A percentile compares a stretch with the other conserved stretches of the same genome.
These are phyloP conservation scores for Yponomeuta cagnagella DNA, from an alignment of 2,888 invertebrate species.

Conservation along the genomic window DNA sequence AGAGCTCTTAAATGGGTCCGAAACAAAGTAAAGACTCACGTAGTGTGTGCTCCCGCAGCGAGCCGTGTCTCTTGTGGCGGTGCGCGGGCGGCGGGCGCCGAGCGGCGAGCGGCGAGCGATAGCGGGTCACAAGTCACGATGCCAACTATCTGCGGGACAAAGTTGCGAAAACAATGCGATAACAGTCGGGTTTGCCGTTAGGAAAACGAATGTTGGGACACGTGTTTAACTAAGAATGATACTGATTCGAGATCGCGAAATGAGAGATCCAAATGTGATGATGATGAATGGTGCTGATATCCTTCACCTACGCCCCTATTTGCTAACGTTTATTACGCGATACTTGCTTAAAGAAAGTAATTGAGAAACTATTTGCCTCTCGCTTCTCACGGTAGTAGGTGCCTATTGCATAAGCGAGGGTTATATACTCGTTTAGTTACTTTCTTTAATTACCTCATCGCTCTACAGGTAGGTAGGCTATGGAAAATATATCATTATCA, in stretches of 20 bases:
- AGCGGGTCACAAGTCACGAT: constrained; percentile 30
- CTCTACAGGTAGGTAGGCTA: no score
- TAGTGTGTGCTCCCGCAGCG: neutral
- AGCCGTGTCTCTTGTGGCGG: neutral
- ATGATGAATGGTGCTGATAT: no score
- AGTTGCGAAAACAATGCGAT: constrained; percentile 1
- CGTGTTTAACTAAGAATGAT: neutral
- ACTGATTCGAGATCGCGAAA: neutral
- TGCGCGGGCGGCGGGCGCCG: neutral
- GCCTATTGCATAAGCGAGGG: no score
- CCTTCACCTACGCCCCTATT: no score
- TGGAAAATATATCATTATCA: no score
- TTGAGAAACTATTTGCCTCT: no score
- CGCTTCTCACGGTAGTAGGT: no score
- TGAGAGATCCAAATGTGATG: no score
- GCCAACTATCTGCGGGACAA: constrained; percentile 13
- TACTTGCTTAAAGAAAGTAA: no score
- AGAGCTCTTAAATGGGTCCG: neutral
- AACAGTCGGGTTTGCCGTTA: neutral
- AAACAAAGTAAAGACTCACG: neutral
- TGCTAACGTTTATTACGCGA: no score
- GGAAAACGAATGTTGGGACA: neutral
- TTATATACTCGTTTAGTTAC: no score
- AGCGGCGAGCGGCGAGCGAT: constrained; percentile 19
- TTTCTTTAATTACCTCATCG: no score